These are phyloP conservation scores for Melierax canorus DNA, from an alignment of 2,113 vertebrate genomes.

Conservation along the genomic window DNA sequence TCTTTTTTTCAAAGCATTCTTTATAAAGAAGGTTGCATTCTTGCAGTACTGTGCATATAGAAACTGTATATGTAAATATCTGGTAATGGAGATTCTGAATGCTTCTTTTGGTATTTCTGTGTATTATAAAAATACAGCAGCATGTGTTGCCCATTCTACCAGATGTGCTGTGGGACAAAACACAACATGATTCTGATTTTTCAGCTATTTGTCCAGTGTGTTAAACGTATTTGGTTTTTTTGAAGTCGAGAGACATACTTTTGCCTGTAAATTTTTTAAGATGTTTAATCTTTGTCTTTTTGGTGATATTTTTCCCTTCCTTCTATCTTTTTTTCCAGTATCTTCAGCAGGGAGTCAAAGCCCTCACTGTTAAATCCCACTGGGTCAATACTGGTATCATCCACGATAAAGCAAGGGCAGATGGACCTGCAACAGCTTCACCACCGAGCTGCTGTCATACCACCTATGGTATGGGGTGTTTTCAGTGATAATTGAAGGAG, in stretches of 20 bases:
- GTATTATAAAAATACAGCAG: background rate
- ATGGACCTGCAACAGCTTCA: conserved; percentile 93
- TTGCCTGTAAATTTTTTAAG: background rate
- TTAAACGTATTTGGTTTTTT: background rate
- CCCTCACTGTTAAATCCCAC: conserved; percentile 84
- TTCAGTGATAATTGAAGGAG: background rate
- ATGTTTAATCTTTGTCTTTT: background rate
- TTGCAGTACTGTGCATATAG: background rate
- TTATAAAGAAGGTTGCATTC: background rate
- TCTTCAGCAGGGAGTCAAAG: conserved; percentile 87
- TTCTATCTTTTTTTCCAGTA: conserved; percentile 61
- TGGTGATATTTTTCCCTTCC: background rate
- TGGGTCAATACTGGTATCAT: conserved; percentile 85
- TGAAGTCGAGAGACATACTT: background rate
- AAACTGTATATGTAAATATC: background rate
- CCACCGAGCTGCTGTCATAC: conserved; percentile 91
- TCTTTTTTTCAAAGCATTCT: background rate
- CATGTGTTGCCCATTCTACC: background rate
- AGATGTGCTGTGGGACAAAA: background rate
- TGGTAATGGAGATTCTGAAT: background rate
- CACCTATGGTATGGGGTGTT: conserved; percentile 85
- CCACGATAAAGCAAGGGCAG: conserved; percentile 82
- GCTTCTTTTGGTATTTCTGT: background rate
- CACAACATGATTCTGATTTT: background rate
- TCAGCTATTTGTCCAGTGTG: background rate